These are phyloP conservation scores for Podiceps cristatus DNA, from an alignment of 2,113 vertebrate species.

Conservation along the genomic window DNA sequence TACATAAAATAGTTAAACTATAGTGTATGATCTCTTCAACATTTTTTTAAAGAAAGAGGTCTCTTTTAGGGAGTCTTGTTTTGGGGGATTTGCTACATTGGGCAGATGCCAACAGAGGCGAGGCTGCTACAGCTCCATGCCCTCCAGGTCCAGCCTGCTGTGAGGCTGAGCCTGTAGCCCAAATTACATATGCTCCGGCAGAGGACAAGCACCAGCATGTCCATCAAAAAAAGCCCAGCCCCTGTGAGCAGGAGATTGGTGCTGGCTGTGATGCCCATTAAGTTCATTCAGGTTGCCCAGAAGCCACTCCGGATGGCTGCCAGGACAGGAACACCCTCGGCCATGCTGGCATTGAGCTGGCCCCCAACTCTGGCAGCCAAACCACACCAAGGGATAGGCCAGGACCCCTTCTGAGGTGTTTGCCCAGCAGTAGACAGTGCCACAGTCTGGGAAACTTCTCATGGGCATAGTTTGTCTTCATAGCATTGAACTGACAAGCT, in stretches of 20 bases:
- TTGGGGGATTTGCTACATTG: not conserved
- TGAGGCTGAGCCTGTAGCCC: not conserved
- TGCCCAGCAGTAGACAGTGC: not conserved
- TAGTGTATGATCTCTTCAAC: not conserved
- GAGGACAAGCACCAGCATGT: not conserved
- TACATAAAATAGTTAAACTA: not conserved
- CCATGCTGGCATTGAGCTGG: not conserved
- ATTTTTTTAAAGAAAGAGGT: not conserved
- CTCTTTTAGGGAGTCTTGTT: not conserved
- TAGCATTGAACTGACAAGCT: not conserved
- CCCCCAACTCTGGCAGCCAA: not conserved
- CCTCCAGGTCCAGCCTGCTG: not conserved
- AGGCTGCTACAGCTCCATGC: not conserved
- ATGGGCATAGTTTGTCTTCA: not conserved
- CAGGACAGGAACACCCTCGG: not conserved
- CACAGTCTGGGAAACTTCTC: not conserved
- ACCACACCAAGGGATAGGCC: not conserved
- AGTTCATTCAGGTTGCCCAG: not conserved
- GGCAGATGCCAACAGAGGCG: not conserved
- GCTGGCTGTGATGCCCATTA: not conserved
- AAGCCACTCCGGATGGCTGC: not conserved
- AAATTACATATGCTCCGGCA: not conserved
- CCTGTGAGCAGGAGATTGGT: not conserved
- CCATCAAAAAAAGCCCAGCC: not conserved
- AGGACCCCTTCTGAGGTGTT: not conserved